Evolutionary conservation across 92 coral and sea anemone species (phyloP).

Genomic region (Bergia puertoricense): DNA sequence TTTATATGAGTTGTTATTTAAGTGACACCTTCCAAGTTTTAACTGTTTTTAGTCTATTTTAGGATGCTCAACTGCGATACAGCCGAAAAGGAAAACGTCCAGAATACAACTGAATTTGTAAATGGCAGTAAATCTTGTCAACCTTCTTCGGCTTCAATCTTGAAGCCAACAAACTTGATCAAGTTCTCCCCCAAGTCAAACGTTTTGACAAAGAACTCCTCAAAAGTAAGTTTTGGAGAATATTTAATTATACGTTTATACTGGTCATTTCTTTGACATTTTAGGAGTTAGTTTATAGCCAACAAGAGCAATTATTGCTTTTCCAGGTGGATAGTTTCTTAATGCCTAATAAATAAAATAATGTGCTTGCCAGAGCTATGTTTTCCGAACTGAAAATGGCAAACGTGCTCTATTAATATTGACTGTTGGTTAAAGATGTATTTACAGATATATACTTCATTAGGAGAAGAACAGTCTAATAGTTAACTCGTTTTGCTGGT

Average conservation of each 20-base stretch:
- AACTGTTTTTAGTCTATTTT: slow-evolving; percentile 44
- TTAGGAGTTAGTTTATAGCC: neutral
- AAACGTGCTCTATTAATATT: too few species aligned
- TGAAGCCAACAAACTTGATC: slow-evolving; percentile 34
- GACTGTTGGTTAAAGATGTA: too few species aligned
- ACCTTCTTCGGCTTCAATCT: slow-evolving; percentile 25
- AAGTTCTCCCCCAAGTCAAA: slow-evolving; percentile 30
- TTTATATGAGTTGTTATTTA: neutral
- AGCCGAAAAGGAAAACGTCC: slow-evolving; percentile 74
- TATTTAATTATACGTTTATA: too few species aligned
- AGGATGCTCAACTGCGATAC: slow-evolving; percentile 63
- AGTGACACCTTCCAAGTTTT: neutral
- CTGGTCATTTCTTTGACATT: too few species aligned
- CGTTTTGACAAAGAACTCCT: slow-evolving; percentile 11
- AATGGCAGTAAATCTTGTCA: slow-evolving; percentile 47
- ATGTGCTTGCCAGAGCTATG: neutral
- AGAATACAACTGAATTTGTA: slow-evolving; percentile 40
- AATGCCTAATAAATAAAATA: too few species aligned
- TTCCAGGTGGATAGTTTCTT: neutral
- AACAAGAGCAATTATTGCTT: neutral
- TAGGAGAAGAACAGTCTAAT: too few species aligned
- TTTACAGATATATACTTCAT: neutral
- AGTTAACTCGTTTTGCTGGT: neutral
- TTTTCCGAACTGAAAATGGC: too few species aligned
- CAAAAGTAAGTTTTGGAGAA: slow-evolving; percentile 8